Conservation (phyloP, 2,113 vertebrate genomes). For the Erinaceus europaeus region DNA sequence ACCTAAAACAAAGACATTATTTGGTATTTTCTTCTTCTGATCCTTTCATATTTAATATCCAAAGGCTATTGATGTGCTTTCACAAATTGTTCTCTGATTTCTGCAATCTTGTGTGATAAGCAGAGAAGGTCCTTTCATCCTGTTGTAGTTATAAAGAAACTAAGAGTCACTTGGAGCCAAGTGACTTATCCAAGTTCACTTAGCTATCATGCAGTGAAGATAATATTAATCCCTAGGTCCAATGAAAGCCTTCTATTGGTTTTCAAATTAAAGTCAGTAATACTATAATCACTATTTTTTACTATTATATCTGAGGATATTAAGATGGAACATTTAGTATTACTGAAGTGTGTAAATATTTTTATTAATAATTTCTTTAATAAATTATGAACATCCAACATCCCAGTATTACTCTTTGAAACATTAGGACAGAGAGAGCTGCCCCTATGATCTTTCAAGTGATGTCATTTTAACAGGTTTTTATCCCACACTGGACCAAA, state of each 20-base stretch:
- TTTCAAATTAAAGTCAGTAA: not conserved
- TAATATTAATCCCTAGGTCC: not conserved
- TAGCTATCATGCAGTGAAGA: not conserved
- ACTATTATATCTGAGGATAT: slow-evolving; percentile 8
- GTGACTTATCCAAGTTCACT: slow-evolving; percentile 20
- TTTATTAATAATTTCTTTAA: slow-evolving; percentile 29
- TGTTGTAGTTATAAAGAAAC: not conserved
- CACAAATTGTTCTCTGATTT: not conserved
- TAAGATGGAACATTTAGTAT: not conserved
- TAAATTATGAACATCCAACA: not conserved
- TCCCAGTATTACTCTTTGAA: not conserved
- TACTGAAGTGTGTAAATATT: not conserved
- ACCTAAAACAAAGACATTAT: not conserved
- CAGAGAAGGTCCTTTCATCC: not conserved
- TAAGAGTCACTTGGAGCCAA: not conserved
- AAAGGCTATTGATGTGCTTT: not conserved
- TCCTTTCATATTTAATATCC: not conserved
- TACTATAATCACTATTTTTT: not conserved
- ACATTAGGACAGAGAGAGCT: not conserved
- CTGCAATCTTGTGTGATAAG: not conserved
- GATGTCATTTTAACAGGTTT: slow-evolving; percentile 22
- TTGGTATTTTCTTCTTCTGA: slow-evolving; percentile 12
- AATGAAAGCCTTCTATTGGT: not conserved
- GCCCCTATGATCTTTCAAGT: slow-evolving; percentile 10
- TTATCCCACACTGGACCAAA: slow-evolving; percentile 9